Percentiles rank a stretch among this genome's conserved stretches.
These are phyloP conservation scores for Beaufortia kweichowensis DNA, from an alignment of 2,113 vertebrate species.

Conservation along the genomic window DNA sequence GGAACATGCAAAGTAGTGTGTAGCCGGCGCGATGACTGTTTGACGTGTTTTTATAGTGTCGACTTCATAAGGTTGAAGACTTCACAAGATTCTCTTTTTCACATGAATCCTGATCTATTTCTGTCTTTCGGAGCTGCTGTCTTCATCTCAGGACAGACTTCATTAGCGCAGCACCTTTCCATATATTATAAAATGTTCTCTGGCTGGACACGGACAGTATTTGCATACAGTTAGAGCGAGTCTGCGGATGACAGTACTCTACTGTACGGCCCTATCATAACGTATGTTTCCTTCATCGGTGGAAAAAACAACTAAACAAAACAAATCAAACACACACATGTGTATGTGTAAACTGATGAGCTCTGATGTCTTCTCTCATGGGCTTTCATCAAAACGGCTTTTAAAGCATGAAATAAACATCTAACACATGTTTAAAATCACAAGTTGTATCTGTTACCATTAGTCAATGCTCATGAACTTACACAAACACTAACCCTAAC, in stretches of 20 bases:
- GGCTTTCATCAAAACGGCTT: too few species aligned
- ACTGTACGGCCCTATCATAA: constrained; percentile 45
- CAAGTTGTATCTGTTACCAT: too few species aligned
- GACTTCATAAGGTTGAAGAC: neutral
- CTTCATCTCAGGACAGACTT: neutral
- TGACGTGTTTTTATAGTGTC: constrained; percentile 6
- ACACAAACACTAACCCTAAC: too few species aligned
- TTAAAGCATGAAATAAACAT: too few species aligned
- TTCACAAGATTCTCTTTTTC: neutral
- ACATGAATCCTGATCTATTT: neutral
- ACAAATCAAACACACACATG: neutral
- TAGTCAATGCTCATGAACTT: too few species aligned
- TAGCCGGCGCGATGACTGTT: constrained; percentile 40
- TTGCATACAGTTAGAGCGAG: constrained; percentile 78
- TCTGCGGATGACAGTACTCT: constrained; percentile 60
- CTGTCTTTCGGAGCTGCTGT: neutral
- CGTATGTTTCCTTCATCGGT: neutral
- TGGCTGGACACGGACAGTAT: constrained; percentile 47
- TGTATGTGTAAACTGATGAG: neutral
- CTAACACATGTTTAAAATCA: too few species aligned
- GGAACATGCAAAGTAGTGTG: constrained; percentile 55
- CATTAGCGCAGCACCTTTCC: neutral
- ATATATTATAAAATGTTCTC: neutral
- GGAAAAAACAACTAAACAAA: neutral
- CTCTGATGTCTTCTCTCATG: too few species aligned